phyloP scores from a whole-genome alignment of 1,140 invertebrate genomes.

The Drosophila santomea region DNA sequence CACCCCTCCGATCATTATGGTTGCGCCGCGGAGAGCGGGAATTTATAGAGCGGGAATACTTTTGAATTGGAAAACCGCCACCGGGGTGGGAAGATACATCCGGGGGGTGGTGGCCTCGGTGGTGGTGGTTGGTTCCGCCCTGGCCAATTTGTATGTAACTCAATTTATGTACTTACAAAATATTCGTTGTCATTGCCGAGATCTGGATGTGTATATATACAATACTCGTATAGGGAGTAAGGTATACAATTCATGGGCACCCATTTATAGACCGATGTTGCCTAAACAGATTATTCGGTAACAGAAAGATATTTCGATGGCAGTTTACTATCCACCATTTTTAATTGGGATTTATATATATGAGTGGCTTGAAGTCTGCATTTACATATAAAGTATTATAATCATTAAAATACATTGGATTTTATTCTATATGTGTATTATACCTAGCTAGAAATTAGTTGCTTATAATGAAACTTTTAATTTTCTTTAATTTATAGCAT shows the following conservation, averaged over 20 bases:
- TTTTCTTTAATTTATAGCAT: no score
- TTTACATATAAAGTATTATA: neutral
- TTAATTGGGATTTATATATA: neutral
- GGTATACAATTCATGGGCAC: neutral
- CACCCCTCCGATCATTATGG: conserved; percentile 56
- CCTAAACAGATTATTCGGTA: neutral
- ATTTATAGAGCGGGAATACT: conserved; percentile 39
- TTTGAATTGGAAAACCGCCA: conserved; percentile 14
- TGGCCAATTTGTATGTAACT: conserved; percentile 73
- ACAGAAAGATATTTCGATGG: neutral
- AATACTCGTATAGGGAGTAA: neutral
- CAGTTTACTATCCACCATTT: neutral
- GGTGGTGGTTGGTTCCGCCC: conserved; percentile 53
- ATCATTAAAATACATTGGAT: no score
- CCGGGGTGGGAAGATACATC: conserved; percentile 15
- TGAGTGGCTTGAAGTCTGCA: neutral
- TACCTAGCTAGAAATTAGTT: no score
- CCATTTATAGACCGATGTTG: neutral
- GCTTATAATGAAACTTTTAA: no score
- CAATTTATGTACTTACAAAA: conserved; percentile 66
- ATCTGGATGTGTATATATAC: conserved; percentile 19
- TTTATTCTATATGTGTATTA: no score
- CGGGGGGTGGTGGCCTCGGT: conserved; percentile 30
- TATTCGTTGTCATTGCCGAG: conserved; percentile 39
- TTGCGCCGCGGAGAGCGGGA: conserved; percentile 40